phyloP scores from a whole-genome alignment of 53 echinoderm and acorn worm genomes.

The Henricia sp. region DNA sequence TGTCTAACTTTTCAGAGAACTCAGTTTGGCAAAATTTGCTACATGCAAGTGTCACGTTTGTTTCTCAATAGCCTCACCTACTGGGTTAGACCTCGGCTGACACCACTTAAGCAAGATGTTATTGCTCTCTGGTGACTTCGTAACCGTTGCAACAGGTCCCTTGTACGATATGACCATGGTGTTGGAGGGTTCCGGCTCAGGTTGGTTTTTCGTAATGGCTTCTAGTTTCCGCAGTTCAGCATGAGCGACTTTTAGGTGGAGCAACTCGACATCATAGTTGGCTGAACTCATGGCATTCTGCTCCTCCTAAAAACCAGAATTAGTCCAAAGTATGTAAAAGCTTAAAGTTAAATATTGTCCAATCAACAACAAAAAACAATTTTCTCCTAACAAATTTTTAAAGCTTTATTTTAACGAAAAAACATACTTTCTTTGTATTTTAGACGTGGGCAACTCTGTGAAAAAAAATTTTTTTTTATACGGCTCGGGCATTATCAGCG shows the following conservation, averaged over 20 bases:
- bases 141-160: constrained; percentile 47
- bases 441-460: too few species aligned
- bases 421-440: too few species aligned
- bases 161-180: constrained; percentile 55
- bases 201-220: constrained; percentile 38
- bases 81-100: constrained; percentile 73
- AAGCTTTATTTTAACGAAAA: too few species aligned
- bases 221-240: constrained; percentile 79
- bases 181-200: constrained; percentile 43
- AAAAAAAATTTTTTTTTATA: too few species aligned
- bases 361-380: too few species aligned
- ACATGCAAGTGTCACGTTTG: too few species aligned
- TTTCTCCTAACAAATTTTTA: too few species aligned
- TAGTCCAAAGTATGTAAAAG: too few species aligned
- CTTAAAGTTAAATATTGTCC: too few species aligned
- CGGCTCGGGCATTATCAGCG: too few species aligned
- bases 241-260: constrained; percentile 78
- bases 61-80: constrained; percentile 77
- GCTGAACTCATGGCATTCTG: constrained; percentile 97
- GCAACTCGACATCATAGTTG: constrained; percentile 93
- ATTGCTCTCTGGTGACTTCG: constrained; percentile 49
- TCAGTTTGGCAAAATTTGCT: too few species aligned
- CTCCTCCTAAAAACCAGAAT: constrained; percentile 91
- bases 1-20: too few species aligned
- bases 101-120: constrained; percentile 94